Evolutionary conservation across 2,113 vertebrate species (phyloP), one percentile per base, ranked within the genome.

Genomic region (Cebus imitator): DNA sequence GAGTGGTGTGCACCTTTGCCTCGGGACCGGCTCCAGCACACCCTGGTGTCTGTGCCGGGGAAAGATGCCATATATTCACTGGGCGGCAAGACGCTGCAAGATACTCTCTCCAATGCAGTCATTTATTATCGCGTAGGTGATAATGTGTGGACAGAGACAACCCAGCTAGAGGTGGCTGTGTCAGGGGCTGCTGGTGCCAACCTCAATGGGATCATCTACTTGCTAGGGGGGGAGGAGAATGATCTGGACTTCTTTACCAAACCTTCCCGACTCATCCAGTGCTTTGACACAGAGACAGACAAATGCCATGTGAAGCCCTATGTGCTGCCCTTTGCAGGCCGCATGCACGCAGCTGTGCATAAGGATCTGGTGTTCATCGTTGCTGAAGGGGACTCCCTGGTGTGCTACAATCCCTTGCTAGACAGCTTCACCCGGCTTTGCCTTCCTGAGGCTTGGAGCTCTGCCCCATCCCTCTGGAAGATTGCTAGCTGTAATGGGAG

Each of bases 211-310:
- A 99, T 99, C 92, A 99, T 99, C 98, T 99, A 99, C 98, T 98
- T 99, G 98, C 98, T 99, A 1, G 99, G 99, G 0, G 99, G 99
- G 7, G 99, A 99, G 95, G 99, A 99, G 98, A 99, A 99, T 0
- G 99, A 99, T 98, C 99, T 99, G 98, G 99, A 99, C 99, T 99
- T 99, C 98, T 99, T 99, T 68, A 99, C 99, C 17, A 99, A 99
- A 98, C 99, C 99, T 0, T 99, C 99, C 45, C 99, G 99, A 32
- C 99, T 99, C 83, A 99, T 99, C 98, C 99, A 99, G 98, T 99
- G 99, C 97, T 99, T 99, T 0, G 99, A 99, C 93, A 99, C 99
- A 6, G 99, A 98, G 84, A 98, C 99, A 0, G 99, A 99, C 98
- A 99, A 99, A 91, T 99, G 99, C 97, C 99, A 99, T 0, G 99